Base-by-base conservation (phyloP, 2,888 invertebrate species). In the Nephrocerus scutellatus region DNA sequence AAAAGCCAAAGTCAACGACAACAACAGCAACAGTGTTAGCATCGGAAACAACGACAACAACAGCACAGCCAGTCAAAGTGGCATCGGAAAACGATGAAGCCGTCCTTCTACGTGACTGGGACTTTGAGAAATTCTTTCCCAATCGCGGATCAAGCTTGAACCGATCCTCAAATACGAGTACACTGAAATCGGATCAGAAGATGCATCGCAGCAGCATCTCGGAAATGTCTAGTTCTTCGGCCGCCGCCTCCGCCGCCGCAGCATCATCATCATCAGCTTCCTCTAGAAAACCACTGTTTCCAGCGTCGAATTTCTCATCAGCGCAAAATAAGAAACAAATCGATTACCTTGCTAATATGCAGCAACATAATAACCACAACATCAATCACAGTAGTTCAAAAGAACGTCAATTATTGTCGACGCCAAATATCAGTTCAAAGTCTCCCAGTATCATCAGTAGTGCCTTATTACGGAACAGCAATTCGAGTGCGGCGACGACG, bases 121-220 rank as follows among this genome's bases (percentile, higher is more conserved):
- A 88, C 71, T 82, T 88, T 68, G 84, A 84, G 51, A 79, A 82
- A 62, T 87, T 88, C 73, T 87, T 88, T 69, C 84, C 81, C 10
- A 50, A 55, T 34, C 50, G 53, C 30, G 51, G 39, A 29, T 56
- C 62, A 30, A 63, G 64, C 39, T 52, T 63, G 7, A 58, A 46
- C 44, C 54, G 56, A 24, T 59, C 36, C 51, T 64, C 46, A 43
- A 68, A 72, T 46, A 73, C 74, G 56, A 63, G 62, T 44, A 64
- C 67, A 8, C 46, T 67, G 6, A 66, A 65, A 44, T 60, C 62
- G 35, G 66, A 66, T 30, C 56, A 63, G 20, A 62, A 60, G 40
- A 48, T 64, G 48, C 62, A 63, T 39, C 54, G 61, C 15, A 63
- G 61, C 47, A 62, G 61, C 40, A 53, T 62, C 25, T 56, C 61